Evolutionary conservation across 2,888 invertebrate genomes (phyloP).

Genomic region (Piscicola geometra): DNA sequence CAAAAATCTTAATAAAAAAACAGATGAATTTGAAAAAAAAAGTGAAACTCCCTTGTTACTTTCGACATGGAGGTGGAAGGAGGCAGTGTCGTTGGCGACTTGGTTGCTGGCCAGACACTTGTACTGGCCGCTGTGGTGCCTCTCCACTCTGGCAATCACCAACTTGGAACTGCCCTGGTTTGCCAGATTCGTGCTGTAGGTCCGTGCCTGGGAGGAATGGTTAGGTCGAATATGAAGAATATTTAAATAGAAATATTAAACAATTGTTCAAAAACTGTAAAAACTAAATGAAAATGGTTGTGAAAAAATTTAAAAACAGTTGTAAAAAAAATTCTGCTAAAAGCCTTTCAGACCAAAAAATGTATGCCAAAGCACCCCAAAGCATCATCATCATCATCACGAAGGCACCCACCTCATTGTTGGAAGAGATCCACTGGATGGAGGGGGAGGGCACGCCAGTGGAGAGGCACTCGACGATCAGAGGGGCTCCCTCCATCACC

Average conservation of each 20-base stretch:
- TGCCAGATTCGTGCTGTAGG: background rate
- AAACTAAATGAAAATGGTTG: too few species aligned
- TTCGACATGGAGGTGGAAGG: slow-evolving; percentile 27
- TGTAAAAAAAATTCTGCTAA: too few species aligned
- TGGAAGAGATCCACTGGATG: slow-evolving; percentile 15
- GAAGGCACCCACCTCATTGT: background rate
- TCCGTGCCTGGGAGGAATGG: background rate
- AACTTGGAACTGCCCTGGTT: slow-evolving; percentile 20
- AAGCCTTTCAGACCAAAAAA: background rate
- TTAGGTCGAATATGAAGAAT: too few species aligned
- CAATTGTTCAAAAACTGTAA: too few species aligned
- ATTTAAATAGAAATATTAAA: too few species aligned
- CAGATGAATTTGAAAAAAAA: background rate
- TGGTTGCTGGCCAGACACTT: slow-evolving; percentile 24
- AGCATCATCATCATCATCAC: background rate
- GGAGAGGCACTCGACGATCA: slow-evolving; percentile 27
- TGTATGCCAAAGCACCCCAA: background rate
- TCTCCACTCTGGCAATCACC: slow-evolving; percentile 18
- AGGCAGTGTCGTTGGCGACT: slow-evolving; percentile 14
- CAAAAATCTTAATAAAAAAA: slow-evolving; percentile 3
- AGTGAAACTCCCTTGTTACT: slow-evolving; percentile 20
- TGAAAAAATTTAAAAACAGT: too few species aligned
- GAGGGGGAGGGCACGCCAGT: slow-evolving; percentile 18
- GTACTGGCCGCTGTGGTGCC: slow-evolving; percentile 25
- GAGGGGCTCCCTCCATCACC: slow-evolving; percentile 28